Evolutionary conservation across 2,888 invertebrate genomes (phyloP), one percentile per base, ranked within the genome.

Genomic region (Eledone cirrhosa): DNA sequence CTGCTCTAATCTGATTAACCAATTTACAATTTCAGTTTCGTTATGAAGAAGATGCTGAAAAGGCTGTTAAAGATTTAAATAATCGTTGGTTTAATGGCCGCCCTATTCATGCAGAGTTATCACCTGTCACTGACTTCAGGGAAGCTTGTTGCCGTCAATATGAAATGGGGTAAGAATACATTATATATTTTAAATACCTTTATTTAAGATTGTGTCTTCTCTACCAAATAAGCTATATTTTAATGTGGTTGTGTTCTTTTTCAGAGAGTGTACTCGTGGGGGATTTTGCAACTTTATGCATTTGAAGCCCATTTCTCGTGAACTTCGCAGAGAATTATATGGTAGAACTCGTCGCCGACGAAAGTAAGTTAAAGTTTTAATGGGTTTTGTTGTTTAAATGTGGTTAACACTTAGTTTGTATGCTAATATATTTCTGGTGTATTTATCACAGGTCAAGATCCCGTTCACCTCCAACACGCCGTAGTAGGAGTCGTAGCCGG

Each of bases 211-310:
- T 31, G n/a, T 2, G 41, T 41, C 11, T n/a, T n/a, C 5, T 41
- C 11, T 41, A 8, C 8, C 41, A 8, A 5, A 41, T 41, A 8
- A 41, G 41, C 41, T 41, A 11, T 53, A 14, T n/a, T 63, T 63
- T 63, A n/a, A 63, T 63, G 27, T 63, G 63, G 63, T 27, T 2
- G 2, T 75, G 47, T 65, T 53, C 78, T 19, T 65, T 86, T 88
- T 48, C 89, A 94, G 94, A 1, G 99, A 98, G 92, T 99, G 99
- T 91, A 98, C 98, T 0, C 94, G 99, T 79, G 98, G 98, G 86
- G 99, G 99, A 59, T 99, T 99, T 92, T 99, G 99, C 91, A 99
- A 99, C 92, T 99, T 99, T 92, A 99, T 99, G 99, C 99, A 99
- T 90, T 93, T 99, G 90, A 99, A 99, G 90, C 99, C 99, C 19